These are phyloP conservation scores for Xestia ashworthii DNA, from an alignment of 2,888 invertebrate genomes.

Conservation along the genomic window DNA sequence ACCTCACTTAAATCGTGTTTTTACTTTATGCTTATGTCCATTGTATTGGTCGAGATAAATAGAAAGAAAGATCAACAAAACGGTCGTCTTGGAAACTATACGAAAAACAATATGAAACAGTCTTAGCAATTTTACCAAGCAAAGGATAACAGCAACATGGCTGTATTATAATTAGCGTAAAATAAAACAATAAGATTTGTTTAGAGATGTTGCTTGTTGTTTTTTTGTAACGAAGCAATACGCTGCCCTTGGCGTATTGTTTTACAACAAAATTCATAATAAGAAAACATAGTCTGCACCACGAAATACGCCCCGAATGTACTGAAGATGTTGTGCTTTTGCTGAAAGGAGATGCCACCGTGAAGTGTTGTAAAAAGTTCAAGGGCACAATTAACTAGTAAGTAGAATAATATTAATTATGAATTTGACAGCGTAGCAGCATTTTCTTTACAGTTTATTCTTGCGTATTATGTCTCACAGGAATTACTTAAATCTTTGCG, in stretches of 20 bases:
- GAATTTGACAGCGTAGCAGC: neutral
- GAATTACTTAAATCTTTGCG: neutral
- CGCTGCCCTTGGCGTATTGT: neutral
- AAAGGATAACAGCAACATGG: slow-evolving; percentile 44
- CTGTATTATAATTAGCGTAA: slow-evolving; percentile 45
- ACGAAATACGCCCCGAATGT: neutral
- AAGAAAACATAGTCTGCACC: neutral
- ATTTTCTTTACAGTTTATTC: neutral
- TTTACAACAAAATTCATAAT: neutral
- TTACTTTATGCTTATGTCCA: neutral
- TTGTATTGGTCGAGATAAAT: neutral
- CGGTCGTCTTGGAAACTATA: neutral
- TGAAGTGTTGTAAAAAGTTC: neutral
- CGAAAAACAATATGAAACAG: neutral
- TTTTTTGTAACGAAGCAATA: slow-evolving; percentile 34
- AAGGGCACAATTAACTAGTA: neutral
- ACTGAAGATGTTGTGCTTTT: neutral
- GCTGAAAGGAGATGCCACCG: neutral
- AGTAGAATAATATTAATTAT: neutral
- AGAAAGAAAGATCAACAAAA: neutral
- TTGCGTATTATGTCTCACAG: neutral
- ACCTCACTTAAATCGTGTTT: neutral
- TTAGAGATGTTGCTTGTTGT: slow-evolving; percentile 19
- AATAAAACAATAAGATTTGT: slow-evolving; percentile 37
- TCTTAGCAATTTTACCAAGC: slow-evolving; percentile 26